Evolutionary conservation across 2,888 invertebrate genomes (phyloP).

Genomic region (Xanthorhoe spadicearia): DNA sequence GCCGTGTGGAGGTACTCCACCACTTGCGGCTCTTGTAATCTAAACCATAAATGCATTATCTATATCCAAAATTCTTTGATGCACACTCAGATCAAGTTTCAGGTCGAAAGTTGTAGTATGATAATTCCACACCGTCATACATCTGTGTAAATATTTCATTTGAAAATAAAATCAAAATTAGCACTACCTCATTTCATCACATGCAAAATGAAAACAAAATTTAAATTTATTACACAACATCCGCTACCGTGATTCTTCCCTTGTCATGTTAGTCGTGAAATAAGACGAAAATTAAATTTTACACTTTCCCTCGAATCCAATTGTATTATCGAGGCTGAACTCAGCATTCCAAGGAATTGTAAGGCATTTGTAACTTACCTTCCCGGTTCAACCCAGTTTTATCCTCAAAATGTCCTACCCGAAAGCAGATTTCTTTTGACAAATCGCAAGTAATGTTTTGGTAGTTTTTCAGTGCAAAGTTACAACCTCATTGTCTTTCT

Average conservation of each 20-base stretch:
- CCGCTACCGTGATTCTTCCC: slow-evolving; percentile 46
- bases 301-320: slow-evolving; percentile 37
- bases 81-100: too few relatives aligned
- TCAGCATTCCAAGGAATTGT: slow-evolving; percentile 20
- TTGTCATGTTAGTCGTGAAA: slow-evolving; percentile 53
- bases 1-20: too few relatives aligned
- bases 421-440: not conserved
- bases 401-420: not conserved
- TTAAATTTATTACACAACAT: slow-evolving; percentile 31
- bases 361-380: slow-evolving; percentile 24
- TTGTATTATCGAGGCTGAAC: slow-evolving; percentile 30
- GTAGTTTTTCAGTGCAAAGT: slow-evolving; percentile 2
- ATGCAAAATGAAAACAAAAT: slow-evolving; percentile 22
- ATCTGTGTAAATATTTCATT: too few relatives aligned
- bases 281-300: slow-evolving; percentile 56
- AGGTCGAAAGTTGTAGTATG: too few relatives aligned
- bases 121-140: too few relatives aligned
- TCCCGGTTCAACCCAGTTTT: slow-evolving; percentile 5
- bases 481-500: not conserved
- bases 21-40: too few relatives aligned
- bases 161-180: too few relatives aligned
- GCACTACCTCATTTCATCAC: not conserved
- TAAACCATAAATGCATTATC: too few relatives aligned
- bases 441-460: not conserved
- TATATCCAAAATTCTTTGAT: too few relatives aligned